Conservation (phyloP, 64 coral and sea anemone genomes). For the Exaiptasia diaphana region DNA sequence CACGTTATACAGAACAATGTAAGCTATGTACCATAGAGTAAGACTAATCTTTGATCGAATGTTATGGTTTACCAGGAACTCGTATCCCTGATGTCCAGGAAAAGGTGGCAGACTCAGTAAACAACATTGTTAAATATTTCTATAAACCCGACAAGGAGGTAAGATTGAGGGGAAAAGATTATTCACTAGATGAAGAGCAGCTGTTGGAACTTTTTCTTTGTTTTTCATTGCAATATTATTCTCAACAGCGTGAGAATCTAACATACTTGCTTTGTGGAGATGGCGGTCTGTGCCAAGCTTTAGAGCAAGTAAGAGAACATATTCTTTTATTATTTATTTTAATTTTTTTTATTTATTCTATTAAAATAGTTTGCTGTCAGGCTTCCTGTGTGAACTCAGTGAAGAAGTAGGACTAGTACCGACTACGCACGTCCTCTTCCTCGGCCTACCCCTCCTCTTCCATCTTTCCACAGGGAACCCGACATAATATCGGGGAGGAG, state of each 20-base stretch:
- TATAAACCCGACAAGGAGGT: constrained; percentile 95
- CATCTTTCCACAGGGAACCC: too few species aligned
- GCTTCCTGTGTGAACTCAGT: too few species aligned
- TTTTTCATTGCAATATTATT: too few species aligned
- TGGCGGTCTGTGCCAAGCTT: constrained; percentile 84
- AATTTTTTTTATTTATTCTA: not conserved
- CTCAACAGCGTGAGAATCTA: constrained; percentile 77
- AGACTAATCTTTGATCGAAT: not conserved
- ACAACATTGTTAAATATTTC: constrained; percentile 97
- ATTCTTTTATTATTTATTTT: not conserved
- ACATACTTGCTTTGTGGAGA: constrained; percentile 97
- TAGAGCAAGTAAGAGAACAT: constrained; percentile 67
- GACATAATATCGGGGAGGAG: too few species aligned
- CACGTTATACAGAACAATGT: too few species aligned
- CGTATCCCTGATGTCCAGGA: constrained; percentile 99
- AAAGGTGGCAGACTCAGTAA: constrained; percentile 85
- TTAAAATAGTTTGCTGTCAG: too few species aligned
- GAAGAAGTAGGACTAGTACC: too few species aligned
- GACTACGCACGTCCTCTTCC: too few species aligned
- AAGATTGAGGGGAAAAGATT: not conserved
- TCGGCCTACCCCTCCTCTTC: too few species aligned
- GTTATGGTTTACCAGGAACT: too few species aligned
- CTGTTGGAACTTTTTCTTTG: too few species aligned
- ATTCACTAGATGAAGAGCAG: not conserved
- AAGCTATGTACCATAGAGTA: too few species aligned